Evolutionary conservation across 2,113 vertebrate species (phyloP).

Genomic region (Apteryx owenii): DNA sequence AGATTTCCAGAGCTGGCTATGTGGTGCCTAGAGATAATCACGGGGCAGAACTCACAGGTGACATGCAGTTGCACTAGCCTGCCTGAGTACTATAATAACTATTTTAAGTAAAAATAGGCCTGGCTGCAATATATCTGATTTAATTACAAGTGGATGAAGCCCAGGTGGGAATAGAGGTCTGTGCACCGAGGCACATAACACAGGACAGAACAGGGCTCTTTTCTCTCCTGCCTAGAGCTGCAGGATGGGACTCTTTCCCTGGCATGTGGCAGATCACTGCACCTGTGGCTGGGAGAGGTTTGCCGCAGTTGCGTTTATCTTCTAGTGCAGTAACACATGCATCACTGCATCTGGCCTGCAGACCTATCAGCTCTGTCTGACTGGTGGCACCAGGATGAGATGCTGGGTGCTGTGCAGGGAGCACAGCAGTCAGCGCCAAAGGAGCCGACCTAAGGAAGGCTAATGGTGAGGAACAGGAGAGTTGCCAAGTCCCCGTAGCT

Average conservation of each 20-base stretch:
- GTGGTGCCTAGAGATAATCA: not conserved
- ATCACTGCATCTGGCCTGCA: not conserved
- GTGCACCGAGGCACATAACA: not conserved
- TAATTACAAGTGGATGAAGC: not conserved
- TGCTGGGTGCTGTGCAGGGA: rapidly evolving
- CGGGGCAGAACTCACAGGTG: not conserved
- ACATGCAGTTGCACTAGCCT: rapidly evolving
- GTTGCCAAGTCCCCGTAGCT: not conserved
- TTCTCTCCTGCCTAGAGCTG: not conserved
- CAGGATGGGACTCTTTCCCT: not conserved
- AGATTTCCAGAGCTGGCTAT: not conserved
- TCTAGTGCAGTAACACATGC: not conserved
- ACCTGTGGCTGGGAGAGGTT: not conserved
- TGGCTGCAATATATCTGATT: not conserved
- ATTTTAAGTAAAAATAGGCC: not conserved
- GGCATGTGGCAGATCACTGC: not conserved
- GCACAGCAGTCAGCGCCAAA: not conserved
- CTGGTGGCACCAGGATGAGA: not conserved
- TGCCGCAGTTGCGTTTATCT: not conserved
- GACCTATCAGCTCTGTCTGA: not conserved
- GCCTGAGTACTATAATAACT: not conserved
- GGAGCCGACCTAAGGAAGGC: rapidly evolving
- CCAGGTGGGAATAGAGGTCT: not conserved
- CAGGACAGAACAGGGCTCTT: not conserved
- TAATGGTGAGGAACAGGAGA: not conserved